phyloP scores from a whole-genome alignment of 2,888 invertebrate genomes.

The Eilema sororculum region DNA sequence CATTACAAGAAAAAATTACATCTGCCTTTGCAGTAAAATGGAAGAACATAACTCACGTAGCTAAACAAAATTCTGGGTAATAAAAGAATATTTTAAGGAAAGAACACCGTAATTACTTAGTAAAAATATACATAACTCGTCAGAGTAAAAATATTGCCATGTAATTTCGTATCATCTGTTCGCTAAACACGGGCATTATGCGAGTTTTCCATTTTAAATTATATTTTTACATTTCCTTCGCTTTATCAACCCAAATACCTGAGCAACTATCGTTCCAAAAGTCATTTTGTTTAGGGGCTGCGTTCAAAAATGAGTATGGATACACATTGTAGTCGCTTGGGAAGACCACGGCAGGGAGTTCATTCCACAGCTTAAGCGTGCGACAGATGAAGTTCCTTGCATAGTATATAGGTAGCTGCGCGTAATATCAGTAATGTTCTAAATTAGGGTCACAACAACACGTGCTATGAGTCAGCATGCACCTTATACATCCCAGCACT shows the following conservation, averaged over 20 bases:
- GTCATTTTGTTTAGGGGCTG: conserved; percentile 19
- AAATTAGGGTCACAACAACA: too few relatives aligned
- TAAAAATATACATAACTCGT: conserved; percentile 29
- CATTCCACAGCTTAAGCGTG: too few relatives aligned
- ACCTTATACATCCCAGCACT: too few relatives aligned
- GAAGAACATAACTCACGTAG: conserved; percentile 22
- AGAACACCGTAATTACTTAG: conserved; percentile 42
- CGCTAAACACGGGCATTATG: conserved; percentile 34
- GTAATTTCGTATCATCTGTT: conserved; percentile 36
- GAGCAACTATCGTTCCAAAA: conserved; percentile 23
- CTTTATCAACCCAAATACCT: conserved; percentile 37
- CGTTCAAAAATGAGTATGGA: too few relatives aligned
- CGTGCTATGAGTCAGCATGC: too few relatives aligned
- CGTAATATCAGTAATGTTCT: too few relatives aligned
- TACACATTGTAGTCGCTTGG: too few relatives aligned
- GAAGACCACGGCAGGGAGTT: too few relatives aligned
- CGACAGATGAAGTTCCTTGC: too few relatives aligned
- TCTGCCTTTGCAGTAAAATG: not conserved
- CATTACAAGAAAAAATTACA: not conserved
- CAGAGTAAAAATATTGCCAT: conserved; percentile 19
- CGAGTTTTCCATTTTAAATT: conserved; percentile 50
- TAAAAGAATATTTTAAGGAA: conserved; percentile 19
- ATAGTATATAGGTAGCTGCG: too few relatives aligned
- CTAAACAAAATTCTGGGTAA: conserved; percentile 5
- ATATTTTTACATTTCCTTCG: conserved; percentile 56